phyloP scores from a whole-genome alignment of 2,113 vertebrate species.

The Chionodraco myersi region DNA sequence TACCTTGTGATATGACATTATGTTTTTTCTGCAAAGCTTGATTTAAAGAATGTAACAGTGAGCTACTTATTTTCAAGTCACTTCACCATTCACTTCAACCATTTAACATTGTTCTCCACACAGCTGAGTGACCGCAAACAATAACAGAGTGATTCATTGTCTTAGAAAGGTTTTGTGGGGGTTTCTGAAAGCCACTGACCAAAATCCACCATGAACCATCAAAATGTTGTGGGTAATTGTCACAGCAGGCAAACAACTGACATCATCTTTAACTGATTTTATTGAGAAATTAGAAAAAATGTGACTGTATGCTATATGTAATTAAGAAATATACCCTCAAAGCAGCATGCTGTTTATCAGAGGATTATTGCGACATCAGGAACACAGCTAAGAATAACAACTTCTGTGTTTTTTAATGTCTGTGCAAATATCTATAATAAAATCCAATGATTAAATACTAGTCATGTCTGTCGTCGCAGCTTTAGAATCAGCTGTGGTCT shows the following conservation, averaged over 20 bases:
- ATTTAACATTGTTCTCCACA: conserved; percentile 41
- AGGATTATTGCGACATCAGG: not conserved
- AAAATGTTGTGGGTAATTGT: conserved; percentile 51
- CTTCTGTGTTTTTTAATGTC: not conserved
- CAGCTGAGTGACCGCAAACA: conserved; percentile 55
- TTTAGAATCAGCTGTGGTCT: too few relatives aligned
- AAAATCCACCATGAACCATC: conserved; percentile 30
- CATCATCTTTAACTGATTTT: conserved; percentile 43
- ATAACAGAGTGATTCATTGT: conserved; percentile 62
- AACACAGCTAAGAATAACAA: not conserved
- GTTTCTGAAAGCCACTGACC: conserved; percentile 39
- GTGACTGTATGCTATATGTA: not conserved
- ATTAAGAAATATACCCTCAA: not conserved
- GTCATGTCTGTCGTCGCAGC: too few relatives aligned
- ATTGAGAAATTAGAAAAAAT: conserved; percentile 20
- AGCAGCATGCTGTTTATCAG: not conserved
- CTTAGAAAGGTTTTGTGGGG: conserved; percentile 23
- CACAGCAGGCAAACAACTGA: conserved; percentile 62
- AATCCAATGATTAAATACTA: too few relatives aligned
- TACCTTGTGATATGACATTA: conserved; percentile 36
- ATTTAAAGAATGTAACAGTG: conserved; percentile 36
- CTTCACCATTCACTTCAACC: conserved; percentile 2
- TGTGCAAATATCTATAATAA: too few relatives aligned
- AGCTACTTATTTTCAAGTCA: conserved; percentile 7
- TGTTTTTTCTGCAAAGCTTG: conserved; percentile 26